phyloP scores from a whole-genome alignment of 2,888 invertebrate species.

The Machimus atricapillus region DNA sequence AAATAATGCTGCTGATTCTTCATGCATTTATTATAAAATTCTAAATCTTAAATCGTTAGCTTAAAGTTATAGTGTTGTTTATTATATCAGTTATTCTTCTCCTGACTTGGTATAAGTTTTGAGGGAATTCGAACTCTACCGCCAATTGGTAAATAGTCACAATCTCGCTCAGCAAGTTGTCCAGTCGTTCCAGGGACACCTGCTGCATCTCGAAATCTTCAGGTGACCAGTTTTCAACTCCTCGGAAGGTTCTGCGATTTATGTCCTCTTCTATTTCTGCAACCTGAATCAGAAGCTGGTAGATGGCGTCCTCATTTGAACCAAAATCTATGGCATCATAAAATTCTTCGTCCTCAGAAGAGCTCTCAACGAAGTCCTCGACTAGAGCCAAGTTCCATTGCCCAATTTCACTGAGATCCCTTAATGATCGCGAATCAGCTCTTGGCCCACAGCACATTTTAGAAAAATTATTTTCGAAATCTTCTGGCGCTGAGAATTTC shows the following conservation, averaged over 20 bases:
- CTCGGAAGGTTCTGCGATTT: neutral
- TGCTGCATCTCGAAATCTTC: neutral
- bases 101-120: neutral
- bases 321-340: neutral
- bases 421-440: neutral
- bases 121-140: neutral
- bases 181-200: neutral
- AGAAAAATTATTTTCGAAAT: neutral
- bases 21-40: neutral
- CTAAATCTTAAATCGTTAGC: neutral
- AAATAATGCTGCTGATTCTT: too few species aligned
- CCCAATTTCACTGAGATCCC: neutral
- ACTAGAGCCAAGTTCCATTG: neutral
- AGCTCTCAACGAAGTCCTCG: neutral
- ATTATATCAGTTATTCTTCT: neutral
- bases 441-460: neutral
- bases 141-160: neutral
- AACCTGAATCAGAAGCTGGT: neutral
- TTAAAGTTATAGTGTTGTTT: neutral
- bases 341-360: neutral
- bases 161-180: neutral
- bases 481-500: neutral
- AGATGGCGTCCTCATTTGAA: neutral
- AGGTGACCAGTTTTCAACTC: neutral
- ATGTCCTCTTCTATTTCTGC: neutral